Percentiles rank a stretch among this genome's conserved stretches.
Evolutionary conservation across 2,888 invertebrate species (phyloP).

Genomic region (Autographa gamma): DNA sequence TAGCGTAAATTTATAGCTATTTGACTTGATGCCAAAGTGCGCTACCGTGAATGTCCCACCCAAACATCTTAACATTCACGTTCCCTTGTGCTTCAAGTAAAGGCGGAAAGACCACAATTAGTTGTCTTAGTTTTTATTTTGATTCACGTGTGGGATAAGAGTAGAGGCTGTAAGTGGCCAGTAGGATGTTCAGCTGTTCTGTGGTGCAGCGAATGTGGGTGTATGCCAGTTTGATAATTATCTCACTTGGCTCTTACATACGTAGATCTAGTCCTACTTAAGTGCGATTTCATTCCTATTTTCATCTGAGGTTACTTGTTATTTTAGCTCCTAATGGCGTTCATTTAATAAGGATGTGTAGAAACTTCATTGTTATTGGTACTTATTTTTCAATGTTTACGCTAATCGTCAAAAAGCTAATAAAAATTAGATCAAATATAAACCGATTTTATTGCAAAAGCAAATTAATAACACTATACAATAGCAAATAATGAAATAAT

Average conservation of each 20-base stretch:
- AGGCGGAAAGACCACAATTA: background rate
- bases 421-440: background rate
- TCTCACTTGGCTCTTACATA: too few species aligned
- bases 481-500: conserved; percentile 20
- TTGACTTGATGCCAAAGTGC: background rate
- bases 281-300: too few species aligned
- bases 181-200: background rate
- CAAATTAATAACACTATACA: conserved; percentile 8
- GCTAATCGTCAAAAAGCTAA: background rate
- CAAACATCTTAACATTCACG: background rate
- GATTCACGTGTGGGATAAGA: background rate
- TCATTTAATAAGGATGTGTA: too few species aligned
- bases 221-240: background rate
- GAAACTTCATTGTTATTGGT: too few species aligned
- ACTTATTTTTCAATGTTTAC: too few species aligned
- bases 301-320: too few species aligned
- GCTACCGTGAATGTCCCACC: background rate
- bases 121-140: conserved; percentile 2
- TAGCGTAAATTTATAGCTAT: background rate
- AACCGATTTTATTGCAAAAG: background rate
- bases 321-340: too few species aligned
- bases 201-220: background rate
- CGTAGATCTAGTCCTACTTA: too few species aligned
- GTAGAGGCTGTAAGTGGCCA: background rate
- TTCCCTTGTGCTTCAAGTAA: background rate